Percentiles rank a stretch among this genome's conserved stretches.
phyloP scores from a whole-genome alignment of 2,113 vertebrate genomes.

The Lophotis ruficrista region DNA sequence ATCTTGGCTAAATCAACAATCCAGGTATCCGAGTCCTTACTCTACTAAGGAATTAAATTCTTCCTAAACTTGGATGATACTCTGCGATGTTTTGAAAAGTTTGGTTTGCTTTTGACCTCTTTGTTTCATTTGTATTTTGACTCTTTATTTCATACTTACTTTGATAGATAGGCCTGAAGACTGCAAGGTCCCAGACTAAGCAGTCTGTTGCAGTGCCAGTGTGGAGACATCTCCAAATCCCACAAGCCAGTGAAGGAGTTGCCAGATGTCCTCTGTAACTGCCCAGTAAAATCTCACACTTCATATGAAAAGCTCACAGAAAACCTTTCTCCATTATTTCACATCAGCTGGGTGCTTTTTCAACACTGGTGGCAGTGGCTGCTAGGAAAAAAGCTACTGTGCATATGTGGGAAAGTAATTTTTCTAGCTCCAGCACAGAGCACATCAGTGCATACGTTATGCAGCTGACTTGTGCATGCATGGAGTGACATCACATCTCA shows the following conservation, averaged over 20 bases:
- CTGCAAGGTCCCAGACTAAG: not conserved
- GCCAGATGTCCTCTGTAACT: not conserved
- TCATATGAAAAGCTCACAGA: not conserved
- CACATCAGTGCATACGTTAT: rapidly evolving
- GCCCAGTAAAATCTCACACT: not conserved
- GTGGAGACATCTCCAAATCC: not conserved
- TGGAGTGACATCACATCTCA: not conserved
- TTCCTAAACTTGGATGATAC: not conserved
- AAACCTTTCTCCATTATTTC: not conserved
- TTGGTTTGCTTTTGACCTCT: not conserved
- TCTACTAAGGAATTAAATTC: not conserved
- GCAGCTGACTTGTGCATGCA: not conserved
- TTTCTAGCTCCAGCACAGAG: not conserved
- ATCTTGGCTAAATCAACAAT: not conserved
- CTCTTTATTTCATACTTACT: not conserved
- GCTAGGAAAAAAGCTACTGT: not conserved
- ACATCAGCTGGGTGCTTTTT: not conserved
- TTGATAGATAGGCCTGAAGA: not conserved
- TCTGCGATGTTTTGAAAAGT: not conserved
- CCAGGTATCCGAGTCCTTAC: not conserved
- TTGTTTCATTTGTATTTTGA: not conserved
- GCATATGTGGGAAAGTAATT: not conserved
- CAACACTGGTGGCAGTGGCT: not conserved
- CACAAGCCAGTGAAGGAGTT: not conserved
- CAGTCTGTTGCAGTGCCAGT: not conserved